These are phyloP conservation scores for Recurvirostra avosetta DNA, from an alignment of 2,113 vertebrate species.

Conservation along the genomic window DNA sequence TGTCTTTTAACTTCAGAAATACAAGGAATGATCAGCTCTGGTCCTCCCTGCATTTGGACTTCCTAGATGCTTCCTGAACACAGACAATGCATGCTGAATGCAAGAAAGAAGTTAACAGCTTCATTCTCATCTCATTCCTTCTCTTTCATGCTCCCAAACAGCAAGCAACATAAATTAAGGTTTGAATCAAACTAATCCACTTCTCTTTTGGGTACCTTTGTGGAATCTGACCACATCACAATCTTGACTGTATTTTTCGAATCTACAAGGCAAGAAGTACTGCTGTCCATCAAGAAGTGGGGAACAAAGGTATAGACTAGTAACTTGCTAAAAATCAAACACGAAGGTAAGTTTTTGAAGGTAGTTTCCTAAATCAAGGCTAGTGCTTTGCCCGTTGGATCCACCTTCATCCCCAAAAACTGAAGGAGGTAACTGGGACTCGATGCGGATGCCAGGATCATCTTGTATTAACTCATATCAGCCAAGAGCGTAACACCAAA, in stretches of 20 bases:
- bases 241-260: background rate
- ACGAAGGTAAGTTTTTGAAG: background rate
- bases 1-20: conserved; percentile 23
- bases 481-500: background rate
- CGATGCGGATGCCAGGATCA: background rate
- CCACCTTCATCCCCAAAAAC: background rate
- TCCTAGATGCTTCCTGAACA: background rate
- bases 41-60: background rate
- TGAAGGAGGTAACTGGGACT: background rate
- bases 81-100: background rate
- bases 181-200: background rate
- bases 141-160: background rate
- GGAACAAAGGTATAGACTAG: background rate
- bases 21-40: background rate
- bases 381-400: background rate
- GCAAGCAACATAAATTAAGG: background rate
- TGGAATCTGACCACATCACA: background rate
- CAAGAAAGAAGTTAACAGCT: background rate
- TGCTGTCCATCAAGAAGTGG: no score
- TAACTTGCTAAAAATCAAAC: background rate
- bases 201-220: background rate
- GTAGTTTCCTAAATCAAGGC: background rate
- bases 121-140: background rate
- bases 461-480: background rate
- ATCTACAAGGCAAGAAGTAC: background rate